phyloP scores from a whole-genome alignment of 2,888 invertebrate genomes.

The Coleophora flavipennella region DNA sequence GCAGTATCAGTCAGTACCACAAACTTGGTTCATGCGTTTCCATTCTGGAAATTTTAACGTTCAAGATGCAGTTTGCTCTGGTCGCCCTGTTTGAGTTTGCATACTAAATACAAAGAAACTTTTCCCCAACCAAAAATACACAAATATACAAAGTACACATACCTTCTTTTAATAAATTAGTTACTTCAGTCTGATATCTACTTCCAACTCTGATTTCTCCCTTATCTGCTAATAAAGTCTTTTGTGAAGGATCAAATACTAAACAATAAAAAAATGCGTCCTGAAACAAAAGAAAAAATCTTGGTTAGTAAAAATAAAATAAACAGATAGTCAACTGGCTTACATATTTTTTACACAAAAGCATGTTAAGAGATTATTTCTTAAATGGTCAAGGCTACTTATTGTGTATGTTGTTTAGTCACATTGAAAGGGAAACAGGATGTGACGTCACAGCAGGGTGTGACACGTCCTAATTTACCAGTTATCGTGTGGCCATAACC shows the following conservation, averaged over 20 bases:
- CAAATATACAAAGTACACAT: slow-evolving; percentile 23
- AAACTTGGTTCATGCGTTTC: too few relatives aligned
- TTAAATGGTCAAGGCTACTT: too few relatives aligned
- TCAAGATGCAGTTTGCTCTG: too few relatives aligned
- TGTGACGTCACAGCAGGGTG: slow-evolving; percentile 17
- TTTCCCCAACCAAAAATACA: too few relatives aligned
- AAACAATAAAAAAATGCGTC: slow-evolving; percentile 99
- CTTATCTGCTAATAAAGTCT: slow-evolving; percentile 98
- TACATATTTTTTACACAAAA: neutral
- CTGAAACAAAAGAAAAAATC: slow-evolving; percentile 72
- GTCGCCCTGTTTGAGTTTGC: too few relatives aligned
- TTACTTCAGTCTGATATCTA: slow-evolving; percentile 96
- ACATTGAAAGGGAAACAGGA: slow-evolving; percentile 7
- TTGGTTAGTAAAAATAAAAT: slow-evolving; percentile 1
- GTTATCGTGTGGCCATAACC: too few relatives aligned
- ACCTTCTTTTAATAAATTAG: slow-evolving; percentile 85
- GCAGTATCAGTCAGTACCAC: too few relatives aligned
- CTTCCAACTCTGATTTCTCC: slow-evolving; percentile 94
- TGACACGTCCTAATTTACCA: slow-evolving; percentile 19
- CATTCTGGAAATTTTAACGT: too few relatives aligned
- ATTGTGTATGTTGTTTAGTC: neutral
- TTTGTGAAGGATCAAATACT: slow-evolving; percentile 99
- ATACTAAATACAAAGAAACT: too few relatives aligned
- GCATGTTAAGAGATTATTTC: too few relatives aligned
- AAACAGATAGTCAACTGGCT: too few relatives aligned